phyloP scores from a whole-genome alignment of 2,888 invertebrate species.

The Cosmia trapezina region DNA sequence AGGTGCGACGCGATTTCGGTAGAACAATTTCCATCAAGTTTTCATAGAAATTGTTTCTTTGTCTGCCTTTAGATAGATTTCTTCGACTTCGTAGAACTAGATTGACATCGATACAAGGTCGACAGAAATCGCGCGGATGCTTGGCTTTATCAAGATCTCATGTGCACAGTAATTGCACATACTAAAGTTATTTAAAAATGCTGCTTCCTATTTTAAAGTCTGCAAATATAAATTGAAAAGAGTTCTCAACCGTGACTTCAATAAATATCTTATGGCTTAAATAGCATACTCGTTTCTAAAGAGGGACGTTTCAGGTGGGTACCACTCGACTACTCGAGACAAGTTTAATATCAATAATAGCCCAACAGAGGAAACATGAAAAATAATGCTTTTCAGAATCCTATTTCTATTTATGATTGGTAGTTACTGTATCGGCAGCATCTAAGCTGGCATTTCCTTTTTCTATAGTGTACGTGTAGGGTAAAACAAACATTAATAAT shows the following conservation, averaged over 20 bases:
- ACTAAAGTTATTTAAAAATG: not conserved
- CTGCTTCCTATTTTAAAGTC: not conserved
- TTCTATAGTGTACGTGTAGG: not conserved
- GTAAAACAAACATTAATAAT: not conserved
- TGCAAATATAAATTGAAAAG: not conserved
- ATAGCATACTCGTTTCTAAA: not conserved
- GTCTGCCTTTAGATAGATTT: not conserved
- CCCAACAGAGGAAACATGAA: not conserved
- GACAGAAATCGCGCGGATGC: not conserved
- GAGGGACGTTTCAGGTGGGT: slow-evolving; percentile 3
- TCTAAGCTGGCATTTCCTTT: not conserved
- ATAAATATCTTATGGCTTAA: slow-evolving; percentile 19
- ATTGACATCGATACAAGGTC: not conserved
- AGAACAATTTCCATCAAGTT: no score
- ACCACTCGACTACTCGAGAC: slow-evolving; percentile 6
- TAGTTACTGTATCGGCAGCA: not conserved
- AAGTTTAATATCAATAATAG: slow-evolving; percentile 14
- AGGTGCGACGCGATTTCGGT: no score
- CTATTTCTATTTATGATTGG: slow-evolving; percentile 19
- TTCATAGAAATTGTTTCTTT: no score
- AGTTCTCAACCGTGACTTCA: not conserved
- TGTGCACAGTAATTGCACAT: not conserved
- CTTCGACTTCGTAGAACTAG: not conserved
- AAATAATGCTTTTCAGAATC: slow-evolving; percentile 8
- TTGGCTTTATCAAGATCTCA: not conserved